Percentiles rank a stretch among this genome's conserved stretches.
Evolutionary conservation across 2,888 invertebrate genomes (phyloP).

Genomic region (Amiota minor): DNA sequence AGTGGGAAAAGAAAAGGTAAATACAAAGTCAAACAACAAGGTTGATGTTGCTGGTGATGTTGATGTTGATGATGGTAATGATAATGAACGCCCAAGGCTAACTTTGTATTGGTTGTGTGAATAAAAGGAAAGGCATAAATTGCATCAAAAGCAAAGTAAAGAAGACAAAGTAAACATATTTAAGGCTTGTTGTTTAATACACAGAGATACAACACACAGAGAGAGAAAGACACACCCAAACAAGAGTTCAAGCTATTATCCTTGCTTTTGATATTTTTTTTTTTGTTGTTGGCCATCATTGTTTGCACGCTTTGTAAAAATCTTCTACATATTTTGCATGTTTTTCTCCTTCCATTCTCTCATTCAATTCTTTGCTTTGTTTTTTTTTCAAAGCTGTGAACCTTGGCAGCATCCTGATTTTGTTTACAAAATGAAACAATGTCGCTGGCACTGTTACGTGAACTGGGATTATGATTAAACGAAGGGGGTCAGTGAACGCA

Average conservation of each 20-base stretch:
- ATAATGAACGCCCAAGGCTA: constrained; percentile 15
- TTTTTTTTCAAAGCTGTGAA: constrained; percentile 19
- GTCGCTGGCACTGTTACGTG: too few species aligned
- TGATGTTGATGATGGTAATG: background rate
- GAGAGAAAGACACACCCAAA: constrained; percentile 11
- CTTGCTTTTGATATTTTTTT: constrained; percentile 14
- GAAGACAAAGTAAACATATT: constrained; percentile 61
- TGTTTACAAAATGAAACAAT: background rate
- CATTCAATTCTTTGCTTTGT: constrained; percentile 27
- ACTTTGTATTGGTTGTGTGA: constrained; percentile 34
- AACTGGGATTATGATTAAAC: too few species aligned
- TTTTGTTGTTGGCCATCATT: constrained; percentile 40
- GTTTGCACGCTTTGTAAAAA: constrained; percentile 36
- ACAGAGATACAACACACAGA: constrained; percentile 22
- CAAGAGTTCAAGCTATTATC: constrained; percentile 13
- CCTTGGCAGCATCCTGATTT: background rate
- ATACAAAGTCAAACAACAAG: background rate
- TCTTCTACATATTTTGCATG: constrained; percentile 16
- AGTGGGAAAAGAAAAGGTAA: too few species aligned
- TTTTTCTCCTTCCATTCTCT: background rate
- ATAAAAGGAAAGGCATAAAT: constrained; percentile 53
- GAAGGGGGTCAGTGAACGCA: too few species aligned
- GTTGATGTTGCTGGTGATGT: background rate
- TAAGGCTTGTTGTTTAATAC: constrained; percentile 61
- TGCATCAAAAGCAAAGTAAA: constrained; percentile 55